These are phyloP conservation scores for Piaya cayana DNA, from an alignment of 2,113 vertebrate genomes.

Conservation along the genomic window DNA sequence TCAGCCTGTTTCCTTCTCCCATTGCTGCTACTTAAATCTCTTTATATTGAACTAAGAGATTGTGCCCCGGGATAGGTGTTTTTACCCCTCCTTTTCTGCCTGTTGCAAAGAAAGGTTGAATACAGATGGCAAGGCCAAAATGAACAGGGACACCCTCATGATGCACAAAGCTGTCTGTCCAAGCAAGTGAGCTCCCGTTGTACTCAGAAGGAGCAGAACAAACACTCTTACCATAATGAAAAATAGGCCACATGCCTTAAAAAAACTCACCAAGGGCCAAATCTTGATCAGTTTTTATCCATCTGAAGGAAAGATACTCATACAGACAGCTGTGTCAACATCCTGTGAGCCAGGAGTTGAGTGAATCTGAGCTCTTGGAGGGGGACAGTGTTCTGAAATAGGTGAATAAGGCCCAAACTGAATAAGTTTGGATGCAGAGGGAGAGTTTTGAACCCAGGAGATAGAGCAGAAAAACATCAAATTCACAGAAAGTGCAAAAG, in stretches of 20 bases:
- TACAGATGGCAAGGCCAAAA: not conserved
- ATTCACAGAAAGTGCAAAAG: not conserved
- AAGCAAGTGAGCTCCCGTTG: not conserved
- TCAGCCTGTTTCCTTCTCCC: conserved; percentile 69
- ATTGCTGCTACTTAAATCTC: conserved; percentile 58
- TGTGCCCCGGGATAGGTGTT: not conserved
- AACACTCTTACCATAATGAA: conserved; percentile 43
- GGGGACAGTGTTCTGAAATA: not conserved
- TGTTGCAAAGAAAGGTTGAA: not conserved
- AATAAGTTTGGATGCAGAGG: not conserved
- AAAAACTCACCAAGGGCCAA: conserved; percentile 51
- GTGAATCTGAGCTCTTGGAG: conserved; percentile 29
- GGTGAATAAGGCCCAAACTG: not conserved
- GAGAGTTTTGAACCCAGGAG: not conserved
- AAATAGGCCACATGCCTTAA: conserved; percentile 42
- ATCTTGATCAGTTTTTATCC: conserved; percentile 61
- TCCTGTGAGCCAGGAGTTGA: conserved; percentile 30
- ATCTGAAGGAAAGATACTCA: not conserved
- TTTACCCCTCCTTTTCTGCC: conserved; percentile 1
- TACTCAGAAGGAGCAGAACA: conserved; percentile 37
- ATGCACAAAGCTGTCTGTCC: not conserved
- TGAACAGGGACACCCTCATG: not conserved
- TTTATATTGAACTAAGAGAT: conserved; percentile 53
- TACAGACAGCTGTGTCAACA: conserved; percentile 62
- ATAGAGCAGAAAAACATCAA: not conserved